phyloP scores from a whole-genome alignment of 2,888 invertebrate species.

The Campopleginae sp. region DNA sequence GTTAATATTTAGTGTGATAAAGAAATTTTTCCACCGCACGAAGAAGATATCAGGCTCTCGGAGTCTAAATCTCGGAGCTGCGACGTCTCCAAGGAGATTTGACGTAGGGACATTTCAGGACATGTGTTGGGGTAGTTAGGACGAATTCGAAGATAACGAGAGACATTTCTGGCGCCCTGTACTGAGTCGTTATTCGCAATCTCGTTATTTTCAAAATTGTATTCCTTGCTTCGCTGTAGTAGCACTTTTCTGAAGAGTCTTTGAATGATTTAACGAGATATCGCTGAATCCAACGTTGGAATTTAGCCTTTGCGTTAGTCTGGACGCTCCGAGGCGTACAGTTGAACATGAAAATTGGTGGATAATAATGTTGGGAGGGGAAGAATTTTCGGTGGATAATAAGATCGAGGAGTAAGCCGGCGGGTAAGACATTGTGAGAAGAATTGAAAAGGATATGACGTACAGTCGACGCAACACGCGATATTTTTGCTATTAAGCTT shows the following conservation, averaged over 20 bases:
- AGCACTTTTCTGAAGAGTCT: not conserved
- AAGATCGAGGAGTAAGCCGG: not conserved
- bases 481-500: not conserved
- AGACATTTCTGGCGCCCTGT: constrained; percentile 6
- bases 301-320: constrained; percentile 31
- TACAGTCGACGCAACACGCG: not conserved
- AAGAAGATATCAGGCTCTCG: not conserved
- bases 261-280: constrained; percentile 53
- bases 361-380: not conserved
- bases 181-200: not conserved
- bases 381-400: constrained; percentile 16
- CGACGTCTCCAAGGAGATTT: not conserved
- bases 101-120: not conserved
- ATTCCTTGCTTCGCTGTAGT: not conserved
- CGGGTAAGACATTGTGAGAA: not conserved
- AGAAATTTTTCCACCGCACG: not conserved
- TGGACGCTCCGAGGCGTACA: not conserved
- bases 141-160: constrained; percentile 50
- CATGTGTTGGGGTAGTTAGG: not conserved
- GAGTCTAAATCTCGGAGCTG: not conserved
- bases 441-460: not conserved
- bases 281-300: constrained; percentile 21
- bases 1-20: not conserved
- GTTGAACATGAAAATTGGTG: constrained; percentile 5
- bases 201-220: not conserved